phyloP scores from a whole-genome alignment of 1,140 invertebrate genomes.

The Trialeurodes vaporariorum region DNA sequence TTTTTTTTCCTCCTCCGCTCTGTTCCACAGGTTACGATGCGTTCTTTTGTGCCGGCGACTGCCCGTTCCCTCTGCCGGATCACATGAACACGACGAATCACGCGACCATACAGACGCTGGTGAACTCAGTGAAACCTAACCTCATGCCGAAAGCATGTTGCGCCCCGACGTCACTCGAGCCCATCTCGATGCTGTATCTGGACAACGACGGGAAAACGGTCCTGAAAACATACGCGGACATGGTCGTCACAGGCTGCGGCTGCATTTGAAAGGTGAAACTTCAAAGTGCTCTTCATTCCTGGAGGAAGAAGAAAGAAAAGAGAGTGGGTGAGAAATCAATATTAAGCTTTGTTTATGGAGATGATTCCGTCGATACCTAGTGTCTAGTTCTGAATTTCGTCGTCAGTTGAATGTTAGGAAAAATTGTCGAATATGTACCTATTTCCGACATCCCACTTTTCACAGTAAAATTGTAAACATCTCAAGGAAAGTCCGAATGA shows the following conservation, averaged over 20 bases:
- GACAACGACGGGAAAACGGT: conserved; percentile 88
- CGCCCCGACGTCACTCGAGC: conserved; percentile 76
- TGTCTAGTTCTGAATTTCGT: no score
- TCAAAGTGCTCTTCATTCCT: no score
- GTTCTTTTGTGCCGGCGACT: conserved; percentile 89
- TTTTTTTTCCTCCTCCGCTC: no score
- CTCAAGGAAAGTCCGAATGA: no score
- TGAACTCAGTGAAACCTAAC: conserved; percentile 80
- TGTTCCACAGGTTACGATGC: conserved; percentile 91
- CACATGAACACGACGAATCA: conserved; percentile 96
- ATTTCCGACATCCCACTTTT: no score
- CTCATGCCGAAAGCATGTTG: conserved; percentile 86
- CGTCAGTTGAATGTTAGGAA: no score
- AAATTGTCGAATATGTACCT: no score
- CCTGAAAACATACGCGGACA: conserved; percentile 93
- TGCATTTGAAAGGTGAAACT: conserved; percentile 40
- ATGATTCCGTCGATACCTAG: no score
- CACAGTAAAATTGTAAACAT: no score
- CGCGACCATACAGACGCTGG: conserved; percentile 93
- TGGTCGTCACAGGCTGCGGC: conserved; percentile 89
- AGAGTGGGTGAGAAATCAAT: no score
- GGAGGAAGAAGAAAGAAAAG: no score
- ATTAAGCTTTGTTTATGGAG: no score
- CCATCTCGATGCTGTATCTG: conserved; percentile 89
- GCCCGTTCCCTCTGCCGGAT: conserved; percentile 81